Conservation (phyloP, 2,888 invertebrate genomes). For the Hydroisotoma schaefferi region DNA sequence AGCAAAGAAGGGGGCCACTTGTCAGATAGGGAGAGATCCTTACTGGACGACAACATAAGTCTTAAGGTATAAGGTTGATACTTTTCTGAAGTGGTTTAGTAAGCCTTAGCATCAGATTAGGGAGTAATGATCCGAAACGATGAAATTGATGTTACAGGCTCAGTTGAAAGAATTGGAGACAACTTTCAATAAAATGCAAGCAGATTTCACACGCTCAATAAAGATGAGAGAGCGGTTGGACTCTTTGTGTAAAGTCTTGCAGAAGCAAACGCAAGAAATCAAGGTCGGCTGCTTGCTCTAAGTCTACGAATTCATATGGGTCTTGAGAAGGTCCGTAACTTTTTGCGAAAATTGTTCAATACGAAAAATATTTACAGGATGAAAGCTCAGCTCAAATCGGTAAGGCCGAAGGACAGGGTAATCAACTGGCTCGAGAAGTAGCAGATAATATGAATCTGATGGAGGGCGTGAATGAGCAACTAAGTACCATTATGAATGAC, state of each 20-base stretch:
- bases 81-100: background rate
- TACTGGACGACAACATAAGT: constrained; percentile 38
- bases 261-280: constrained; percentile 45
- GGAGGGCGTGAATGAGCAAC: constrained; percentile 43
- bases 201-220: constrained; percentile 38
- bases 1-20: constrained; percentile 17
- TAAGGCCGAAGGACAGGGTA: constrained; percentile 43
- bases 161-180: constrained; percentile 44
- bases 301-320: background rate
- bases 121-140: background rate
- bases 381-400: constrained; percentile 43
- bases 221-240: constrained; percentile 43
- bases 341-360: background rate
- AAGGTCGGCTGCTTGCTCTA: constrained; percentile 34
- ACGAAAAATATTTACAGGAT: constrained; percentile 30
- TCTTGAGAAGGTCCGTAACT: constrained; percentile 1
- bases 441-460: constrained; percentile 44
- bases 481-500: constrained; percentile 40
- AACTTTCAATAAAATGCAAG: constrained; percentile 31
- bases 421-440: constrained; percentile 42
- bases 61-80: constrained; percentile 34
- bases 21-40: constrained; percentile 40
- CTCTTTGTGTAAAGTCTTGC: constrained; percentile 44
- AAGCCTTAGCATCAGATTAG: background rate
- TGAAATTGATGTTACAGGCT: constrained; percentile 22